Evolutionary conservation across 1,140 invertebrate species (phyloP).

Genomic region (Brachionus plicatilis): DNA sequence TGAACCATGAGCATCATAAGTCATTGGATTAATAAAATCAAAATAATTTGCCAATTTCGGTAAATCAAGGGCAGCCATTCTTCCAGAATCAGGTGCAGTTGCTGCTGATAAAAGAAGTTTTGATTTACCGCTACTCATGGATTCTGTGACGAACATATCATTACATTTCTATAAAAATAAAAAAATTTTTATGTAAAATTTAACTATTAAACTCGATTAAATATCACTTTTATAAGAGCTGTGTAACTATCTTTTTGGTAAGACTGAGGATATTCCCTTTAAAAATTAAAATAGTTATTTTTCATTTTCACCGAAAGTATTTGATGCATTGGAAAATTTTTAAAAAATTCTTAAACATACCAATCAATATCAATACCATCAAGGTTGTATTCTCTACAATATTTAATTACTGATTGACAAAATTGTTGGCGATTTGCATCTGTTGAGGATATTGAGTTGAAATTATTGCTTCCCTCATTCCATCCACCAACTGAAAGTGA

Average conservation of each 20-base stretch:
- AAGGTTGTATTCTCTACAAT: constrained; percentile 82
- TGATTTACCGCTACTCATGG: constrained; percentile 66
- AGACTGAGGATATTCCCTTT: constrained; percentile 80
- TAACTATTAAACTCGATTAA: background rate
- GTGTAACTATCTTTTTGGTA: constrained; percentile 83
- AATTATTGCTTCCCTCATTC: constrained; percentile 72
- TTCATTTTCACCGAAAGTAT: background rate
- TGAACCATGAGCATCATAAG: constrained; percentile 89
- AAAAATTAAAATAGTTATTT: constrained; percentile 65
- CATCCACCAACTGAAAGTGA: constrained; percentile 88
- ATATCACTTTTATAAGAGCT: constrained; percentile 65
- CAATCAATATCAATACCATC: constrained; percentile 92
- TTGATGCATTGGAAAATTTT: constrained; percentile 56
- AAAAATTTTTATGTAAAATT: background rate
- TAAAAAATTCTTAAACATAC: constrained; percentile 47
- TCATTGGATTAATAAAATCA: constrained; percentile 83
- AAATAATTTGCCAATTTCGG: constrained; percentile 74
- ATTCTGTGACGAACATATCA: constrained; percentile 80
- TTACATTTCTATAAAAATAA: constrained; percentile 66
- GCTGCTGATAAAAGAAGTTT: constrained; percentile 86
- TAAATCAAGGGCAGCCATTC: constrained; percentile 86
- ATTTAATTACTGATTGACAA: constrained; percentile 64
- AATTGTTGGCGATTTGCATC: constrained; percentile 44
- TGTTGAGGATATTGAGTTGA: constrained; percentile 44
- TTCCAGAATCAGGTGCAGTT: constrained; percentile 73